These are phyloP conservation scores for Cervus canadensis DNA, from an alignment of 2,113 vertebrate genomes.

Conservation along the genomic window DNA sequence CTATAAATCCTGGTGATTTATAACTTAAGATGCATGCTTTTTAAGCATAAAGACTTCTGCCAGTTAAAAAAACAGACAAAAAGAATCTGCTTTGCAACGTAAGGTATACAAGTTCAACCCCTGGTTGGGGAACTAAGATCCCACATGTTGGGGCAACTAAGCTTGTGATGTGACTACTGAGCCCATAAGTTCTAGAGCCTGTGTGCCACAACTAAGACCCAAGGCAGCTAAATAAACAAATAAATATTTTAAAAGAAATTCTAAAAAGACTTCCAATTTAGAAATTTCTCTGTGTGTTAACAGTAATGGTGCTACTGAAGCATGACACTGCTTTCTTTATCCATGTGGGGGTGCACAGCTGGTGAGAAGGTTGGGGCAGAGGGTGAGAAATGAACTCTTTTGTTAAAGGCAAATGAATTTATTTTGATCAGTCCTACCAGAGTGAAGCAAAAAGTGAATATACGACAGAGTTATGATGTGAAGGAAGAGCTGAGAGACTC, in stretches of 20 bases:
- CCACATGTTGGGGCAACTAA: neutral
- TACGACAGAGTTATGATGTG: constrained; percentile 3
- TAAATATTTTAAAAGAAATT: neutral
- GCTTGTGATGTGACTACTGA: neutral
- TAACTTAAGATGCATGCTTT: neutral
- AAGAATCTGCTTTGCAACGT: neutral
- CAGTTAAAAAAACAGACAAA: neutral
- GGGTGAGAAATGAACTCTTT: neutral
- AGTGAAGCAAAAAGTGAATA: neutral
- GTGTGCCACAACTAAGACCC: neutral
- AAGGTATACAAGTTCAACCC: neutral
- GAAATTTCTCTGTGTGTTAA: neutral
- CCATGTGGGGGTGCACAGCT: neutral
- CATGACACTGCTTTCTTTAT: neutral
- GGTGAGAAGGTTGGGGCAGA: neutral
- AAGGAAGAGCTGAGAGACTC: neutral
- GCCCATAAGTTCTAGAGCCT: neutral
- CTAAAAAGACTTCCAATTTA: neutral
- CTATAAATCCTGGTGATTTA: neutral
- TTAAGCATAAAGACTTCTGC: neutral
- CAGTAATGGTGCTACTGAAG: neutral
- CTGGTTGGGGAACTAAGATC: neutral
- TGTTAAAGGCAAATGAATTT: constrained; percentile 22
- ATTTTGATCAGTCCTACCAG: neutral
- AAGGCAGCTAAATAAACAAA: neutral